phyloP scores from a whole-genome alignment of 2,113 vertebrate species.

The Ailurus styani region DNA sequence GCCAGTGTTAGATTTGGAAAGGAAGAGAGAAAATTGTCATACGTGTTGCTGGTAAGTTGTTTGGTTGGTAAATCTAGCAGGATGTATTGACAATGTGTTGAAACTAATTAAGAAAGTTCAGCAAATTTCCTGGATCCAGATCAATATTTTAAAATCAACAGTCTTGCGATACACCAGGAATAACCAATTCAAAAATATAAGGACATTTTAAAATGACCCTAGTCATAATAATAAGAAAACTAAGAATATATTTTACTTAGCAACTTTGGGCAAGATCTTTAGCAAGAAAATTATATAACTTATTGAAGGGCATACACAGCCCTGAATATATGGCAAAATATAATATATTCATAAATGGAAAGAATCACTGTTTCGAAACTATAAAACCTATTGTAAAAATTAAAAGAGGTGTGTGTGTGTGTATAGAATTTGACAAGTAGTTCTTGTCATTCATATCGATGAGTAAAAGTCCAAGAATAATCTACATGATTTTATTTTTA shows the following conservation, averaged over 20 bases:
- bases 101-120: background rate
- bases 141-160: background rate
- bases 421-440: background rate
- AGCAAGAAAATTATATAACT: background rate
- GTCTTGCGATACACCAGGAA: background rate
- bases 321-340: background rate
- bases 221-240: background rate
- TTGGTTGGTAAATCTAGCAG: background rate
- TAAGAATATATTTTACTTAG: background rate
- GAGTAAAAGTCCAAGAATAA: background rate
- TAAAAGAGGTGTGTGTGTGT: background rate
- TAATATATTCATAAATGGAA: background rate
- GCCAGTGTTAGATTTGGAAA: background rate
- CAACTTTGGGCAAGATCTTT: background rate
- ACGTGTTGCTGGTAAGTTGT: background rate
- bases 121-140: background rate
- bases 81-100: background rate
- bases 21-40: background rate
- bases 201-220: background rate
- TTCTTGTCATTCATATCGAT: background rate
- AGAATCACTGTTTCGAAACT: background rate
- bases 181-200: background rate
- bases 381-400: background rate
- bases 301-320: background rate
- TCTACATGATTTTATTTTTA: background rate